Percentiles rank a stretch among this genome's conserved stretches.
Conservation (phyloP, 2,113 vertebrate species). For the Oryzias curvinotus region DNA sequence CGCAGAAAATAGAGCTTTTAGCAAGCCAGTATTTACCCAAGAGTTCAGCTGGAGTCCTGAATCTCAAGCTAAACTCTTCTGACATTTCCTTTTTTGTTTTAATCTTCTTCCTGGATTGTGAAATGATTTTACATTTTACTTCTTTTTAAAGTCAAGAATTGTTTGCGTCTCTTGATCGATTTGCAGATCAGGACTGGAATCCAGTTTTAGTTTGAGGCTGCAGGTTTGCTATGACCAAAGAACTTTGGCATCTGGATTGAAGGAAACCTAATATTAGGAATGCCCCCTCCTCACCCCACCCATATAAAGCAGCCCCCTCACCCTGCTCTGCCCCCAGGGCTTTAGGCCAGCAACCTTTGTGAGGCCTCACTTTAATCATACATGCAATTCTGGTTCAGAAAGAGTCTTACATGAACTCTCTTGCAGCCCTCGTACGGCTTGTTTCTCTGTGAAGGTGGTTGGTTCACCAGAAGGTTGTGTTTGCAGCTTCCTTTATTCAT, state of each 20-base stretch:
- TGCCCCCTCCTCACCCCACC: slow-evolving; percentile 15
- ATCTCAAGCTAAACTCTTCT: background rate
- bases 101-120: background rate
- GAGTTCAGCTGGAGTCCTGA: slow-evolving; percentile 4
- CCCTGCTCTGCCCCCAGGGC: slow-evolving; percentile 9
- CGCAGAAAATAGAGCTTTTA: background rate
- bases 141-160: no score
- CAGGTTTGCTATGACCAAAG: slow-evolving; percentile 45
- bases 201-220: slow-evolving; percentile 43
- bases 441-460: background rate
- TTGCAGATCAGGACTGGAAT: slow-evolving; percentile 27
- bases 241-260: slow-evolving; percentile 54
- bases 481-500: no score
- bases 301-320: slow-evolving; percentile 9
- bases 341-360: slow-evolving; percentile 21
- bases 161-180: background rate
- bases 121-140: background rate
- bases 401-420: slow-evolving; percentile 15
- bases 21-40: slow-evolving; percentile 4
- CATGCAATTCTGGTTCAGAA: slow-evolving; percentile 24
- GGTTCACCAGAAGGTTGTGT: no score
- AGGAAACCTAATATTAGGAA: slow-evolving; percentile 67
- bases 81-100: slow-evolving; percentile 4
- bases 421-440: background rate
- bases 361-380: slow-evolving; percentile 30